A percentile compares a stretch with the other conserved stretches of the same genome.
phyloP scores from a whole-genome alignment of 2,888 invertebrate genomes.

The Trachelus troglodyta region DNA sequence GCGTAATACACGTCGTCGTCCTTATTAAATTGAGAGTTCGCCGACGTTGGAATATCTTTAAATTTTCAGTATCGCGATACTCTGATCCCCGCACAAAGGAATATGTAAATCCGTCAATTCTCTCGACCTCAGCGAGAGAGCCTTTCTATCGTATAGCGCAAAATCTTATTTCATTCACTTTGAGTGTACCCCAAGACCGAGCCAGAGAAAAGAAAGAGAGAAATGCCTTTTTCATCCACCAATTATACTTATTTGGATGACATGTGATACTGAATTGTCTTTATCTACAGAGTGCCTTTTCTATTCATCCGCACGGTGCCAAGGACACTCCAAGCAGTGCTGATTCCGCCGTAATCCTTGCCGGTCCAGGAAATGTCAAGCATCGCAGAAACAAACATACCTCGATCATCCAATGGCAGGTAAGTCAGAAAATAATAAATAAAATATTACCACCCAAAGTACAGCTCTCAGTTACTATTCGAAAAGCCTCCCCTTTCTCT shows the following conservation, averaged over 20 bases:
- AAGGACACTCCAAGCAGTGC: conserved; percentile 44
- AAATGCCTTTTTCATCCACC: background rate
- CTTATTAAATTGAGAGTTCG: background rate
- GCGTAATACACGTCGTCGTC: background rate
- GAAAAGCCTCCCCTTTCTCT: background rate
- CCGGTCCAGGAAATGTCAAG: conserved; percentile 69
- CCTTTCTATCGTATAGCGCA: background rate
- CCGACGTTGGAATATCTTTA: background rate
- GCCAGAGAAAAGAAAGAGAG: background rate
- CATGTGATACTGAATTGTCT: background rate
- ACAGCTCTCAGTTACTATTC: too few species aligned
- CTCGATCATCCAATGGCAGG: conserved; percentile 68
- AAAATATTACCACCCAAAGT: background rate
- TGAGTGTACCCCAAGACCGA: background rate
- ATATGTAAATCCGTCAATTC: background rate
- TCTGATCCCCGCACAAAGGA: background rate
- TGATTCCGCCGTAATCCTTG: conserved; percentile 67
- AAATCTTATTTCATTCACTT: background rate
- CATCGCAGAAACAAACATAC: conserved; percentile 65
- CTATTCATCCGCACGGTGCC: conserved; percentile 66
- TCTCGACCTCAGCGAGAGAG: background rate
- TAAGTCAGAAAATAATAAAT: conserved; percentile 35
- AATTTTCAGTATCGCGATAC: background rate
- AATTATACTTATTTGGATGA: background rate
- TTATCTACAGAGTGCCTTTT: conserved; percentile 68